Base-by-base conservation (phyloP, 2,888 invertebrate genomes). In the Cephus rjabovi region DNA sequence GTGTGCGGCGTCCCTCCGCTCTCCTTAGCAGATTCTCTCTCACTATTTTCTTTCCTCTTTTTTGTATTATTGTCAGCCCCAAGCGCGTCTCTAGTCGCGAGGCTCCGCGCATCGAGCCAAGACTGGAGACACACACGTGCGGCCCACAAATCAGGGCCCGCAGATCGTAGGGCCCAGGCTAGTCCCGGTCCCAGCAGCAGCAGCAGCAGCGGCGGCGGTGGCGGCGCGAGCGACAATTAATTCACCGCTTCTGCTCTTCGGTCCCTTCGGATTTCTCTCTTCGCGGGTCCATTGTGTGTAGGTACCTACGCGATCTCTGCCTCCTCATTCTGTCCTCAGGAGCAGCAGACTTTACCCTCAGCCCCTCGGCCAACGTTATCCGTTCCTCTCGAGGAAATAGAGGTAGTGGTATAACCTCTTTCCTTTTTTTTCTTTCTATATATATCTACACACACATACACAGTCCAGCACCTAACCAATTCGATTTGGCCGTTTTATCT, bases 211-310 rank as follows among this genome's bases (percentile, higher is more conserved):
- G 84, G 88, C 15, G 0, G 40, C 37, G n/a, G n/a, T n/a, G 4
- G 12, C 15, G 85, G 88, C 87, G 89, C 89, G 87, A 89, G 89
- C 89, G 89, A 88, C 88, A 89, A 89, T 89, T 89, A 89, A 89
- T 89, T 89, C 89, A 88, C 89, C 89, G 88, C 86, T 87, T 87
- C 86, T 87, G 86, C 88, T 86, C 81, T 80, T 68, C 75, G 70
- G 12, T 30, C 30, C 33, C 70, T 70, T 70, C 70, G 70, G 70
- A 12, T 77, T 79, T 75, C 79, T 34, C 34, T 34, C 75, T 69
- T 77, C 79, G 75, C 81, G 40, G 40, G 40, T 40, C 40, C 40
- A 40, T 40, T 40, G 40, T 40, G 40, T 40, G 40, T 40, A 40
- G 15, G 15, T 40, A 40, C 40, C 40, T 6, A 40, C 40, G 40